phyloP scores from a whole-genome alignment of 2,797 vertebrate species.

The Danio jaintianensis region DNA sequence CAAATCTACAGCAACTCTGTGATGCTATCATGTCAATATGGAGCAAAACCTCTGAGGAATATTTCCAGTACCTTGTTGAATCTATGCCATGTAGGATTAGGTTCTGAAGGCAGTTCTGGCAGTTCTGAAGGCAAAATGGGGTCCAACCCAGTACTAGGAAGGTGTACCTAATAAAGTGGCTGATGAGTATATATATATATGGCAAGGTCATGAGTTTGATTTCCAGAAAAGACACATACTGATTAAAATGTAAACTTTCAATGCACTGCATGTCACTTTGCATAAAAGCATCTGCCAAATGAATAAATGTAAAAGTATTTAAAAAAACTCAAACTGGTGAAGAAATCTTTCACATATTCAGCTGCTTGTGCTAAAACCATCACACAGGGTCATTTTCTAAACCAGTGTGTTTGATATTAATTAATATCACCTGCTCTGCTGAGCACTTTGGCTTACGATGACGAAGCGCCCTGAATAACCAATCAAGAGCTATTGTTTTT shows the following conservation, averaged over 20 bases:
- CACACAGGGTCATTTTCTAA: background rate
- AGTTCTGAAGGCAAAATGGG: too few relatives aligned
- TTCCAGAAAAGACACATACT: background rate
- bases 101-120: too few relatives aligned
- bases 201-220: background rate
- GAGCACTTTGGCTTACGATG: conserved; percentile 12
- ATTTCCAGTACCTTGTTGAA: too few relatives aligned
- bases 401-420: conserved; percentile 8
- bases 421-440: background rate
- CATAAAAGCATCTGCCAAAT: conserved; percentile 7
- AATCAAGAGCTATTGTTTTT: conserved; percentile 25
- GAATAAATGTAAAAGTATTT: background rate
- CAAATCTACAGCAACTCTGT: too few relatives aligned
- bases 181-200: too few relatives aligned
- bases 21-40: too few relatives aligned
- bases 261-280: background rate
- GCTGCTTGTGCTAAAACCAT: background rate
- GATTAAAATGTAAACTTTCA: conserved; percentile 14
- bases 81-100: too few relatives aligned
- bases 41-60: too few relatives aligned
- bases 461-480: background rate
- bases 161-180: too few relatives aligned
- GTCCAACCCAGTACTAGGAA: too few relatives aligned
- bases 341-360: background rate
- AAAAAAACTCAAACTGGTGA: background rate